These are phyloP conservation scores for Oryzias javanicus DNA, from an alignment of 2,113 vertebrate species.

Conservation along the genomic window DNA sequence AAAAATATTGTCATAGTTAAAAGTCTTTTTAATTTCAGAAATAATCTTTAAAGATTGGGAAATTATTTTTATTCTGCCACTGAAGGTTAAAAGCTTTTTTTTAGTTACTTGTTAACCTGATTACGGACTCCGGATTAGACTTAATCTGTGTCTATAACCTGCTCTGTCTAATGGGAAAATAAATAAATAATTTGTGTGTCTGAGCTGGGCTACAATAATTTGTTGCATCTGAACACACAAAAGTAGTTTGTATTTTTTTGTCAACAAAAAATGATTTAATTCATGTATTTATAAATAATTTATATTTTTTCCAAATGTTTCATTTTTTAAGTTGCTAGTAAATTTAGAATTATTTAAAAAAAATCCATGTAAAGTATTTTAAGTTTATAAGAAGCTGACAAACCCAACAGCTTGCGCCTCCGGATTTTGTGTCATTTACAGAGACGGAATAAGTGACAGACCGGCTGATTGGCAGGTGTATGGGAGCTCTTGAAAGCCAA, in stretches of 20 bases:
- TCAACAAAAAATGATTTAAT: too few relatives aligned
- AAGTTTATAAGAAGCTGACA: too few relatives aligned
- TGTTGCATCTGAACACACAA: too few relatives aligned
- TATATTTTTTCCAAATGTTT: too few relatives aligned
- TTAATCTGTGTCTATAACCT: background rate
- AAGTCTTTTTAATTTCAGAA: background rate
- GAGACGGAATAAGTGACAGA: slow-evolving; percentile 1
- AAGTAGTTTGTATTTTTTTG: too few relatives aligned
- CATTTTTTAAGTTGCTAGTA: too few relatives aligned
- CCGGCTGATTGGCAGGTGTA: slow-evolving; percentile 14
- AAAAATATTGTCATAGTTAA: background rate
- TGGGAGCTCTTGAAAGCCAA: slow-evolving; percentile 53
- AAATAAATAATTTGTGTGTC: too few relatives aligned
- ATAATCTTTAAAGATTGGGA: background rate
- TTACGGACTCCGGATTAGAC: background rate
- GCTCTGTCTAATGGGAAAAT: background rate
- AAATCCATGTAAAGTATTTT: too few relatives aligned
- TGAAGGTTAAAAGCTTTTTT: background rate
- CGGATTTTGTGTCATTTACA: background rate
- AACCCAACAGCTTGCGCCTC: background rate
- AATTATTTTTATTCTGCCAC: background rate
- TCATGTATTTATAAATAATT: too few relatives aligned
- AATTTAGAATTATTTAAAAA: too few relatives aligned
- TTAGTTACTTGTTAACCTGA: slow-evolving; percentile 6
- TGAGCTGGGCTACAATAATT: too few relatives aligned